Evolutionary conservation across 2,113 vertebrate species (phyloP).

Genomic region (Ramphastos sulfuratus): DNA sequence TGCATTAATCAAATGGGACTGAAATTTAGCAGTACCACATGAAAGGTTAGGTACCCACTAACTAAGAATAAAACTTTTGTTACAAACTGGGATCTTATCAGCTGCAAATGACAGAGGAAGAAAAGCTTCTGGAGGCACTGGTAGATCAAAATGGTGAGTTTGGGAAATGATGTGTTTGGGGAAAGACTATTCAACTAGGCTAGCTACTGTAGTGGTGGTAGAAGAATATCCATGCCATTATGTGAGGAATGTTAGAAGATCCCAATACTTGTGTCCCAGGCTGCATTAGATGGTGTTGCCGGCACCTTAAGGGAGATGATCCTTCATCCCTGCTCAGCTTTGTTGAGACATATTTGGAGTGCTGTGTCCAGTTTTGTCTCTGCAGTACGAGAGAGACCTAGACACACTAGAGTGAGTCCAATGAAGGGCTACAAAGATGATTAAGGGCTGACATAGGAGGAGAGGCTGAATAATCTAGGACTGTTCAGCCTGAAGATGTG

Average conservation of each 20-base stretch:
- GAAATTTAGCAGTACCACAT: conserved; percentile 1
- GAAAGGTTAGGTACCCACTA: conserved; percentile 1
- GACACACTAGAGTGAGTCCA: no score
- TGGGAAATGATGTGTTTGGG: not conserved
- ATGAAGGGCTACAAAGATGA: no score
- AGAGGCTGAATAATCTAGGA: no score
- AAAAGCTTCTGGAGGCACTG: not conserved
- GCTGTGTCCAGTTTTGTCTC: no score
- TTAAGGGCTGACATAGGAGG: no score
- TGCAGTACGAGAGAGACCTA: no score
- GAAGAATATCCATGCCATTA: not conserved
- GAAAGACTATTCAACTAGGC: not conserved
- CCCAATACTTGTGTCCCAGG: not conserved
- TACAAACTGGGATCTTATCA: not conserved
- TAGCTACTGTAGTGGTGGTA: not conserved
- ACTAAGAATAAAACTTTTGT: conserved; percentile 21
- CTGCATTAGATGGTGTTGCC: not conserved
- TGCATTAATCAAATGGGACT: conserved; percentile 11
- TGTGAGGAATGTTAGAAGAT: not conserved
- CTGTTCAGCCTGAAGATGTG: no score
- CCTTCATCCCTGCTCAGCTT: not conserved
- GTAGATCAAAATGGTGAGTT: not conserved
- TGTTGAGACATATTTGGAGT: not conserved
- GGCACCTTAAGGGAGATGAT: not conserved
- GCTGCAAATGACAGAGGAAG: conserved; percentile 14